Percentiles rank a stretch among this genome's conserved stretches.
Conservation (phyloP, 1,140 invertebrate genomes). For the Atopsyche davidsoni region DNA sequence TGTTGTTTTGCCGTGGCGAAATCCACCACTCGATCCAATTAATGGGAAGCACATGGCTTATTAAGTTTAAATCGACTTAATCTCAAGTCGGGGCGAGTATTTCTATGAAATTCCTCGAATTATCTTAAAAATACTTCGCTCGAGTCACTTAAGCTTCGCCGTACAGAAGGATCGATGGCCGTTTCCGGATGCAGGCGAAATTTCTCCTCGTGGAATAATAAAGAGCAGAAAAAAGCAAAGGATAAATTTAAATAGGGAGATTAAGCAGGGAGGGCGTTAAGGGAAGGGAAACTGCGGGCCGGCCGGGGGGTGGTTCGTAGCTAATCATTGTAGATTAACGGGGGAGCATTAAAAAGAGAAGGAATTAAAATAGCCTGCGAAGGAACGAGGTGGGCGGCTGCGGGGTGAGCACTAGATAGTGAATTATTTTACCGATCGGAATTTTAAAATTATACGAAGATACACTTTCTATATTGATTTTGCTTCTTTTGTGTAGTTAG, state of each 20-base stretch:
- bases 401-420: background rate
- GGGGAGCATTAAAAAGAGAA: conserved; percentile 10
- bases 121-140: no score
- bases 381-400: background rate
- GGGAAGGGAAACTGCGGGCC: conserved; percentile 6
- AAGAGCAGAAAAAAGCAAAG: conserved; percentile 18
- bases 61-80: no score
- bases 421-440: no score
- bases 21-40: no score
- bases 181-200: conserved; percentile 15
- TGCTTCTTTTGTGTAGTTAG: no score
- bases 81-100: no score
- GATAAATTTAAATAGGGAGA: conserved; percentile 27
- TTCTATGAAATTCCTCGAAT: no score
- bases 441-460: no score
- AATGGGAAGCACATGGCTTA: no score
- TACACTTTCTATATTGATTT: no score
- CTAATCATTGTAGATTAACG: conserved; percentile 28
- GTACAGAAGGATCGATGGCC: conserved; percentile 19
- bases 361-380: conserved; percentile 8
- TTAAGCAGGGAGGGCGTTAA: conserved; percentile 16
- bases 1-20: no score
- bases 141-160: no score
- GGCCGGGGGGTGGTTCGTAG: conserved; percentile 3
- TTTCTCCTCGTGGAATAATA: conserved; percentile 21